phyloP scores from a whole-genome alignment of 1,140 invertebrate genomes.

The Batillaria attramentaria region DNA sequence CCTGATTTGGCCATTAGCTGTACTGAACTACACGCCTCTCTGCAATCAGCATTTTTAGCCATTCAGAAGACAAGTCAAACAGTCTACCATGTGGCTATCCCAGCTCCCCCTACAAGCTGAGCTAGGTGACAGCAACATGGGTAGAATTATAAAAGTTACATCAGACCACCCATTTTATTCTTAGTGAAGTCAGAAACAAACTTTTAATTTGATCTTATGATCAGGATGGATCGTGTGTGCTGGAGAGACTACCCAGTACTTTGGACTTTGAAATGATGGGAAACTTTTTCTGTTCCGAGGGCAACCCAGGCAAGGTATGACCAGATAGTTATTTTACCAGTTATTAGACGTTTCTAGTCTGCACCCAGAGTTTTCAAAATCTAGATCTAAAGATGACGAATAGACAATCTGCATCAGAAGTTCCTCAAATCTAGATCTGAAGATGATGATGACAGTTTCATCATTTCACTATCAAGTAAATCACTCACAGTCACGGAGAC shows the following conservation, averaged over 20 bases:
- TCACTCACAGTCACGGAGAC: too few relatives aligned
- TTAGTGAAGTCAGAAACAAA: too few relatives aligned
- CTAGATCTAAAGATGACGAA: too few relatives aligned
- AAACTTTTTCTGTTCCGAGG: conserved; percentile 87
- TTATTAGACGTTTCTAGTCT: neutral
- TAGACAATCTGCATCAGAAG: too few relatives aligned
- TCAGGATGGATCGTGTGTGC: conserved; percentile 54
- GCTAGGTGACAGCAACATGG: neutral
- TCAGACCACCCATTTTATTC: neutral
- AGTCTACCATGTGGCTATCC: neutral
- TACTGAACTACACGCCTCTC: neutral
- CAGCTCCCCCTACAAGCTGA: neutral
- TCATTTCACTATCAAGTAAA: too few relatives aligned
- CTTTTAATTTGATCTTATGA: too few relatives aligned
- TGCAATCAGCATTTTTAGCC: neutral
- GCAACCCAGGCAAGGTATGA: conserved; percentile 81
- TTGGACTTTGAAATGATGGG: conserved; percentile 79
- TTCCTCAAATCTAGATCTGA: too few relatives aligned
- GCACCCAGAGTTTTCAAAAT: neutral
- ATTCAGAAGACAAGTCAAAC: neutral
- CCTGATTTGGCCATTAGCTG: neutral
- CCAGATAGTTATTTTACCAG: neutral
- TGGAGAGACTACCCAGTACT: conserved; percentile 46
- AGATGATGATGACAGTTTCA: too few relatives aligned
- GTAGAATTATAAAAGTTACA: neutral